Base-by-base conservation (phyloP, 2,888 invertebrate genomes). In the Latrodectus hesperus region DNA sequence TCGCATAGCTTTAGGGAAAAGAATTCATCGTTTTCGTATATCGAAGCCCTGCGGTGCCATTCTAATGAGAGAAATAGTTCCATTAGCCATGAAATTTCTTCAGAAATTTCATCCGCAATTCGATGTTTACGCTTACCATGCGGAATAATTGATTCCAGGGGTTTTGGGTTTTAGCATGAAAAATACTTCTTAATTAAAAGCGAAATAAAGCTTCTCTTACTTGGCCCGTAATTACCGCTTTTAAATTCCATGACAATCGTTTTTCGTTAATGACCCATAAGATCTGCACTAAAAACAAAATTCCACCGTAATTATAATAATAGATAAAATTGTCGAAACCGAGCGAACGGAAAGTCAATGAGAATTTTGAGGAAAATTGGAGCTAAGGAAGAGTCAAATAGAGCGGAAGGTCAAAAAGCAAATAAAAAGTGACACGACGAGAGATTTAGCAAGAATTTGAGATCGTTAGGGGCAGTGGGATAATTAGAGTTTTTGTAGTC, bases 21-120 rank as follows among this genome's bases (percentile, higher is more conserved):
- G n/a, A 60, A 12, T 60, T 38, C 38, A 38, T 38, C 38, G 38
- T 38, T 38, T 6, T 38, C 38, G 38, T 38, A 38, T 60, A 60
- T 60, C 60, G 60, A 16, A 12, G 12, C 14, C 60, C 60, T 60
- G 14, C 60, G n/a, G n/a, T 60, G 60, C n/a, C 60, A 60, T 60
- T 60, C 60, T 60, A 60, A 60, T 60, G 60, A 60, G 60, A 60
- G 60, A 60, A 60, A 60, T 16, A 12, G 60, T n/a, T 60, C 60
- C n/a, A 60, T 60, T 60, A 60, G 60, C 14, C 60, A 60, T 60
- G n/a, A 60, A 60, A 60, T 60, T 60, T 60, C 60, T 60, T 60
- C 60, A 60, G 60, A n/a, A 60, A 60, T 60, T 60, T n/a, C 60
- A 60, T 60, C 60, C 60, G 60, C 60, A 60, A 60, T n/a, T 60